Evolutionary conservation across 2,113 vertebrate genomes (phyloP), one percentile per base, ranked within the genome.

Genomic region (Ciconia boyciana): DNA sequence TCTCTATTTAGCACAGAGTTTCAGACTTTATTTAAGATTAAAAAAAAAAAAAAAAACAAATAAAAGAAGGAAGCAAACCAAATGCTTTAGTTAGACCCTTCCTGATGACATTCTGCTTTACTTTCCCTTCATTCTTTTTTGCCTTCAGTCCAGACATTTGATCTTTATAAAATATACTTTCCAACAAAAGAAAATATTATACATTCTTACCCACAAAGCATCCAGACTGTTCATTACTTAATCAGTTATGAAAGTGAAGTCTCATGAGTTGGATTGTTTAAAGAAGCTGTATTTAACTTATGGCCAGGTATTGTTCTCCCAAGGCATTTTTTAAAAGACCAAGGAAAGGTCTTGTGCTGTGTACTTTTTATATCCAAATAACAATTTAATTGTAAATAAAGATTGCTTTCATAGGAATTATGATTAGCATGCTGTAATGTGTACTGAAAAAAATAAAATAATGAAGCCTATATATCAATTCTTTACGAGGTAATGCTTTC

Each of bases 111-210:
- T 92, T 92, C 61, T 69, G 21, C 49, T 89, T 81, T 85, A 55
- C 65, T 96, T 89, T 89, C 21, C 57, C 14, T 68, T 82, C 7
- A 0, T 68, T 89, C 58, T 39, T 64, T 60, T 94, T 78, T 87
- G 21, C 69, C 64, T 84, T 72, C 39, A 31, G 52, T 79, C 62
- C 87, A 87, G 96, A 94, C 52, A 96, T 76, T 94, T 91, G 91
- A 93, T 91, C 89, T 87, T 96, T 62, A 79, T 62, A 96, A 96
- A 96, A 96, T 96, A 96, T 94, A 96, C 95, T 94, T 94, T 91
- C 61, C 89, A 92, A 54, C 69, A 91, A 96, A 96, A 93, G 95
- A 95, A 94, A 96, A 96, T 91, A 97, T 89, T 95, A 17, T 83
- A 82, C 87, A 49, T 89, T 94, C 89, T 87, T 95, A 84, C 36